phyloP scores from a whole-genome alignment of 2,113 vertebrate genomes.

The Podarcis raffonei region DNA sequence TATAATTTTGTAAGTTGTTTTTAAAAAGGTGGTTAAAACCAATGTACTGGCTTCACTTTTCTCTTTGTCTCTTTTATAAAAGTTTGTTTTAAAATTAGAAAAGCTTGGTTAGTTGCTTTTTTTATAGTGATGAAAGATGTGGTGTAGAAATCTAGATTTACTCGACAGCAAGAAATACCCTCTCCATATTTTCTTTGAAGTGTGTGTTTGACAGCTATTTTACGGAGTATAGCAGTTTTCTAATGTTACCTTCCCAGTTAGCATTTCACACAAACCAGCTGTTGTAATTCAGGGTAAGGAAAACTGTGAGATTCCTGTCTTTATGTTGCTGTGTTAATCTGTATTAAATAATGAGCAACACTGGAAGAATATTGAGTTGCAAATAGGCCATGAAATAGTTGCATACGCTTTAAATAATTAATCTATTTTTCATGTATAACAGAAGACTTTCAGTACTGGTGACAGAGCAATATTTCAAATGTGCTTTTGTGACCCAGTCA shows the following conservation, averaged over 20 bases:
- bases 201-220: slow-evolving; percentile 7
- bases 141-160: slow-evolving; percentile 11
- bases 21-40: neutral
- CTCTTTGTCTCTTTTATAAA: slow-evolving; percentile 1
- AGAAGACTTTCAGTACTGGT: slow-evolving; percentile 27
- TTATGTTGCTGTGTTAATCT: slow-evolving; percentile 3
- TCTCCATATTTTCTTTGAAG: slow-evolving; percentile 34
- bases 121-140: slow-evolving; percentile 33
- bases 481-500: slow-evolving; percentile 14
- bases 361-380: slow-evolving; percentile 5
- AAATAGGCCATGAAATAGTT: slow-evolving; percentile 1
- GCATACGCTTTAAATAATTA: neutral
- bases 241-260: slow-evolving; percentile 48
- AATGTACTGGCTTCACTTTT: neutral
- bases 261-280: slow-evolving; percentile 29
- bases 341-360: slow-evolving; percentile 8
- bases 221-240: slow-evolving; percentile 34
- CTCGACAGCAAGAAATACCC: neutral
- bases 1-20: neutral
- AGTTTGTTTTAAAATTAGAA: neutral
- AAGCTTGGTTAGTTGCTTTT: slow-evolving; percentile 34
- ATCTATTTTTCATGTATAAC: neutral
- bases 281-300: slow-evolving; percentile 22
- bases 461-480: slow-evolving; percentile 15
- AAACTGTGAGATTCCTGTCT: slow-evolving; percentile 6